phyloP scores from a whole-genome alignment of 1,140 invertebrate genomes.

The Aphidius gifuensis region DNA sequence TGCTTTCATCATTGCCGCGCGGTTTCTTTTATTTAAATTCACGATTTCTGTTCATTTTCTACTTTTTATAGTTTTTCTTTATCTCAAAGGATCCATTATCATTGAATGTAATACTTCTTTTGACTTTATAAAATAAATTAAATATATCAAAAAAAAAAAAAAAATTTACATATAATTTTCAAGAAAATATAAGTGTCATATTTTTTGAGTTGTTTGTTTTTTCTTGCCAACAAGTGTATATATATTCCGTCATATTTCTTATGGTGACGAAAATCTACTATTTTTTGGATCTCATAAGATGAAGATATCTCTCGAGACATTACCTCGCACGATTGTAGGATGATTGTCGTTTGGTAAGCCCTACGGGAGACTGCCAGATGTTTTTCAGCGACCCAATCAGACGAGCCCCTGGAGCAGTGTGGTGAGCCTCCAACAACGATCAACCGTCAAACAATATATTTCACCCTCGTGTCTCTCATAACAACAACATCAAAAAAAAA shows the following conservation, averaged over 20 bases:
- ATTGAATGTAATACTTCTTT: conserved; percentile 39
- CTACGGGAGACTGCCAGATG: conserved; percentile 56
- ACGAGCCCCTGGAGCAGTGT: conserved; percentile 48
- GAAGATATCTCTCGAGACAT: conserved; percentile 53
- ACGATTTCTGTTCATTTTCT: conserved; percentile 37
- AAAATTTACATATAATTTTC: background rate
- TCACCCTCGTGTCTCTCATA: conserved; percentile 36
- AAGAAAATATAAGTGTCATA: background rate
- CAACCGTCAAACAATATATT: conserved; percentile 54
- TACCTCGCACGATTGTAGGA: conserved; percentile 52
- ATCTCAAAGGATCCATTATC: conserved; percentile 51
- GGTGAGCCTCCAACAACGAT: conserved; percentile 39
- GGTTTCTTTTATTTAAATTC: conserved; percentile 42
- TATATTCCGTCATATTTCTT: background rate
- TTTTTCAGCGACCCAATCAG: conserved; percentile 55
- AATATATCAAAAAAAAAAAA: conserved; percentile 3
- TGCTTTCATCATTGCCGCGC: conserved; percentile 56
- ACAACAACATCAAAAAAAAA: conserved; percentile 34
- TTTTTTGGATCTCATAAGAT: conserved; percentile 38
- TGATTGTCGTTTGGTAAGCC: conserved; percentile 52
- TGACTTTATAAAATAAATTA: background rate
- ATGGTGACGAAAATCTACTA: conserved; percentile 36
- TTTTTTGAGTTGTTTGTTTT: conserved; percentile 6
- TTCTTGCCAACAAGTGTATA: background rate
- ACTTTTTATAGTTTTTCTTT: conserved; percentile 37